phyloP scores from a whole-genome alignment of 2,888 invertebrate species.

The Drosophila nr. perissopoda region DNA sequence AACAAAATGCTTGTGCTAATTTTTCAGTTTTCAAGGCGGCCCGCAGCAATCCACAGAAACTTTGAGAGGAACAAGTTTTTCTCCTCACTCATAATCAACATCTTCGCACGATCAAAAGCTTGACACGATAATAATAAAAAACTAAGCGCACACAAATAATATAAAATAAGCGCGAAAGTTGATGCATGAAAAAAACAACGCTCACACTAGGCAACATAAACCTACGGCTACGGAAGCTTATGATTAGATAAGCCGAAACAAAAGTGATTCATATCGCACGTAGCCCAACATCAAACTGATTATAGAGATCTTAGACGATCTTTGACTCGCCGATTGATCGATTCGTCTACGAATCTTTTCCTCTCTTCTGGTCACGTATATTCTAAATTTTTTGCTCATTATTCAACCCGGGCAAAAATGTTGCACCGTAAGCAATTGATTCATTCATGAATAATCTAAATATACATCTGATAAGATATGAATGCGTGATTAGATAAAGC shows the following conservation, averaged over 20 bases:
- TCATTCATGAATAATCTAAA: slow-evolving; percentile 50
- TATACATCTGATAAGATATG: slow-evolving; percentile 45
- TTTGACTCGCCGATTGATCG: slow-evolving; percentile 52
- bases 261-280: slow-evolving; percentile 31
- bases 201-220: slow-evolving; percentile 30
- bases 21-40: slow-evolving; percentile 44
- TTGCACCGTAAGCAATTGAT: slow-evolving; percentile 57
- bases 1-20: slow-evolving; percentile 58
- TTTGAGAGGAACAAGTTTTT: slow-evolving; percentile 37
- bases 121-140: slow-evolving; percentile 46
- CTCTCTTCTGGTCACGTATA: slow-evolving; percentile 51
- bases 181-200: slow-evolving; percentile 37
- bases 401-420: slow-evolving; percentile 31
- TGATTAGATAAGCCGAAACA: slow-evolving; percentile 12
- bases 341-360: slow-evolving; percentile 35
- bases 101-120: slow-evolving; percentile 24
- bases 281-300: slow-evolving; percentile 20
- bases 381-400: slow-evolving; percentile 49
- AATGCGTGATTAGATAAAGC: slow-evolving; percentile 6
- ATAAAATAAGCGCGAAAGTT: slow-evolving; percentile 64
- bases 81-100: slow-evolving; percentile 44
- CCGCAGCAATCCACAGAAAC: slow-evolving; percentile 27
- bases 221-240: slow-evolving; percentile 27
- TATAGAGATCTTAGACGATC: slow-evolving; percentile 50
- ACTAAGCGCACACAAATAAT: slow-evolving; percentile 32